These are phyloP conservation scores for Erannis defoliaria DNA, from an alignment of 2,888 invertebrate species.

Conservation along the genomic window DNA sequence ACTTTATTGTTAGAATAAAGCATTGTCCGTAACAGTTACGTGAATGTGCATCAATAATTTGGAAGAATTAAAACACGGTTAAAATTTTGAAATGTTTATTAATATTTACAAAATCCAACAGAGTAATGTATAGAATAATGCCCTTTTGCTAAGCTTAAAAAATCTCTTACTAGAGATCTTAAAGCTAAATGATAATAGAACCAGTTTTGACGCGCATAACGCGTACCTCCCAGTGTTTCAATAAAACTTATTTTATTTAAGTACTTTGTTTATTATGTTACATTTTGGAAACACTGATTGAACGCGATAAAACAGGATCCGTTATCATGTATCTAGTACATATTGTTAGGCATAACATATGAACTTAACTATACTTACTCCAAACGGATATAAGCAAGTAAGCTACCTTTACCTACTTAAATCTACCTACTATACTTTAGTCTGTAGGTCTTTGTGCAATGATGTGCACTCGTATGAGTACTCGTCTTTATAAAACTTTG, in stretches of 20 bases:
- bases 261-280: background rate
- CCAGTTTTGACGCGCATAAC: constrained; percentile 26
- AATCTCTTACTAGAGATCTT: constrained; percentile 19
- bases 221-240: constrained; percentile 38
- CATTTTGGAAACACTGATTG: constrained; percentile 31
- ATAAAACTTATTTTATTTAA: constrained; percentile 9
- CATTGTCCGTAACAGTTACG: constrained; percentile 6
- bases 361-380: background rate
- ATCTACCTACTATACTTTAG: too few species aligned
- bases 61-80: background rate
- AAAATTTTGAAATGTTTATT: constrained; percentile 36
- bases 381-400: too few species aligned
- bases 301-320: constrained; percentile 20
- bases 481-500: too few species aligned
- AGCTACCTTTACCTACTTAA: too few species aligned
- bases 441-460: constrained; percentile 28
- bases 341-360: background rate
- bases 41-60: background rate
- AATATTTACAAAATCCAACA: constrained; percentile 37
- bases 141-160: constrained; percentile 15
- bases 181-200: constrained; percentile 19
- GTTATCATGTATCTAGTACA: background rate
- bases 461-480: too few species aligned
- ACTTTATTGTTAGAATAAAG: constrained; percentile 21
- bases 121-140: constrained; percentile 29